Conservation (phyloP, 2,113 vertebrate genomes). For the Brachypodius melanocephalos region DNA sequence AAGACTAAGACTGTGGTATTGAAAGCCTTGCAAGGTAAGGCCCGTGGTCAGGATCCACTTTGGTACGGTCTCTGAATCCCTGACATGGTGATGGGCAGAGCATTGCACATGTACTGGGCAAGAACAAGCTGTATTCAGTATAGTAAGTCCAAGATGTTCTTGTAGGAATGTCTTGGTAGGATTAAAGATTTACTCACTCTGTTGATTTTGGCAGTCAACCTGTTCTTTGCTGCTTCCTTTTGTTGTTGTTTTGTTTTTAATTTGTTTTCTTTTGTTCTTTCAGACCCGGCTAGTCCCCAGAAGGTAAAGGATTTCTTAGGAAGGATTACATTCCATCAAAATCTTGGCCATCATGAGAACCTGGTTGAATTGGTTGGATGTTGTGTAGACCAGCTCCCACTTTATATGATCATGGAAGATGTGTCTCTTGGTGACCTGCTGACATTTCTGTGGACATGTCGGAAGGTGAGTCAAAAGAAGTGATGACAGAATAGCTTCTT, state of each 20-base stretch:
- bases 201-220: background rate
- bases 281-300: constrained; percentile 37
- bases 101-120: background rate
- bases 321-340: constrained; percentile 69
- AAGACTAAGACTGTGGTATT: constrained; percentile 60
- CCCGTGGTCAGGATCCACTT: background rate
- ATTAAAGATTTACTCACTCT: background rate
- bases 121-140: background rate
- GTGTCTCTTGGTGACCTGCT: constrained; percentile 68
- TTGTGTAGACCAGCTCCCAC: constrained; percentile 65
- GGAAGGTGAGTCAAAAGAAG: constrained; percentile 65
- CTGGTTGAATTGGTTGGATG: constrained; percentile 74
- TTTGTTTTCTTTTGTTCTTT: background rate
- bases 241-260: background rate
- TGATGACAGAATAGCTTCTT: background rate
- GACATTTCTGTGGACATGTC: constrained; percentile 77
- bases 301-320: constrained; percentile 72
- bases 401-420: constrained; percentile 74
- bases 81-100: background rate
- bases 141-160: background rate
- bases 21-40: constrained; percentile 69
- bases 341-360: constrained; percentile 69
- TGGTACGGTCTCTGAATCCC: background rate
- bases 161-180: background rate
- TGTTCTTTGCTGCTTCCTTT: background rate